Conservation (phyloP, 2,113 vertebrate species). For the Plectropomus leopardus region DNA sequence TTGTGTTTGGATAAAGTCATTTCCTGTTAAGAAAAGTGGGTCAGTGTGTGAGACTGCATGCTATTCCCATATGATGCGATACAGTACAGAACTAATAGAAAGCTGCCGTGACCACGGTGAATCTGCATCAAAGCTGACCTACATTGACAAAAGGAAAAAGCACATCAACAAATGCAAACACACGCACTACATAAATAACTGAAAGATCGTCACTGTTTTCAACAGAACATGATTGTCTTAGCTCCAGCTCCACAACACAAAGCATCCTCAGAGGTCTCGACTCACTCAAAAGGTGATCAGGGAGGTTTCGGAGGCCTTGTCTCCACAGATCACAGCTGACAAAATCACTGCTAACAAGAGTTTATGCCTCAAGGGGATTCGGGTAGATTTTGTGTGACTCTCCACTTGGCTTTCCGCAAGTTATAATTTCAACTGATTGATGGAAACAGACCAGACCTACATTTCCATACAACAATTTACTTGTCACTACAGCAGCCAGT, state of each 20-base stretch:
- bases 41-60: conserved; percentile 36
- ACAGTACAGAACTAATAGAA: conserved; percentile 38
- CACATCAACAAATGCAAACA: neutral
- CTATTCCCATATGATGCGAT: conserved; percentile 36
- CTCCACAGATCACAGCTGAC: conserved; percentile 38
- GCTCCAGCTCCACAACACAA: conserved; percentile 13
- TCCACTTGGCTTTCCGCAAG: conserved; percentile 13
- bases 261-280: conserved; percentile 6
- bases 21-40: conserved; percentile 63
- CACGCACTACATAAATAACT: conserved; percentile 6
- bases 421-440: conserved; percentile 37
- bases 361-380: neutral
- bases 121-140: conserved; percentile 16
- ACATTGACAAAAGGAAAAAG: conserved; percentile 22
- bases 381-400: conserved; percentile 4
- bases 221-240: conserved; percentile 41
- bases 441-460: conserved; percentile 31
- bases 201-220: conserved; percentile 8
- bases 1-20: conserved; percentile 57
- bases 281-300: neutral
- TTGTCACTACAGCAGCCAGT: conserved; percentile 22
- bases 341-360: conserved; percentile 23
- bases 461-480: conserved; percentile 29
- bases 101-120: neutral
- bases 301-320: neutral